A percentile compares a stretch with the other conserved stretches of the same genome.
Conservation (phyloP, 2,888 invertebrate genomes). For the Lydus trimaculatus region DNA sequence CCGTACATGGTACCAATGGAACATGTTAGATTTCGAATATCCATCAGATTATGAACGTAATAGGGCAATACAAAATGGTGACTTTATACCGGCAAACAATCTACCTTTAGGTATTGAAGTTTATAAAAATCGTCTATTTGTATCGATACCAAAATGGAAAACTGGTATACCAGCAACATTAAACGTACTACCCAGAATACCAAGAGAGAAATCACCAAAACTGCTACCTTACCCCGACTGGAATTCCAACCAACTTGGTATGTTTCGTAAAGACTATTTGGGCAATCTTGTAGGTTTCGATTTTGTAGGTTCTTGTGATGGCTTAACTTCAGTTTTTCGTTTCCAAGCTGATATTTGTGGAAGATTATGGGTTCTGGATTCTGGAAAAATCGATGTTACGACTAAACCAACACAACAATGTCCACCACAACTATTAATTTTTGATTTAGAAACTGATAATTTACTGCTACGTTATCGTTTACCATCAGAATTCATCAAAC, state of each 20-base stretch:
- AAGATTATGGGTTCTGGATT: conserved; percentile 81
- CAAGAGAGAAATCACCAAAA: conserved; percentile 66
- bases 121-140: conserved; percentile 71
- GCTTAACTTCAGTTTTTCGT: conserved; percentile 80
- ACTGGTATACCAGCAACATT: conserved; percentile 77
- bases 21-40: conserved; percentile 74
- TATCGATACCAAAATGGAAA: conserved; percentile 80
- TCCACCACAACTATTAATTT: conserved; percentile 76
- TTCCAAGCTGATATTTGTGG: conserved; percentile 77
- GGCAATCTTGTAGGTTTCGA: not conserved
- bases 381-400: conserved; percentile 76
- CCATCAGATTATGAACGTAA: conserved; percentile 65
- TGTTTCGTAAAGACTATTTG: conserved; percentile 32
- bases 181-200: conserved; percentile 69
- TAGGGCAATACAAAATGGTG: conserved; percentile 66
- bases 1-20: conserved; percentile 75
- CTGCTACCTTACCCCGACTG: conserved; percentile 80
- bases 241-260: conserved; percentile 70
- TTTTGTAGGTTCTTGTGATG: conserved; percentile 68
- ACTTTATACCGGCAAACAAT: conserved; percentile 74
- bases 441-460: conserved; percentile 73
- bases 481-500: conserved; percentile 70
- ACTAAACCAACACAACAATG: conserved; percentile 73
- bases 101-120: conserved; percentile 79
- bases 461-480: conserved; percentile 68